Percentiles rank a stretch among this genome's conserved stretches.
phyloP scores from a whole-genome alignment of 2,888 invertebrate genomes.

The Antitype chi region DNA sequence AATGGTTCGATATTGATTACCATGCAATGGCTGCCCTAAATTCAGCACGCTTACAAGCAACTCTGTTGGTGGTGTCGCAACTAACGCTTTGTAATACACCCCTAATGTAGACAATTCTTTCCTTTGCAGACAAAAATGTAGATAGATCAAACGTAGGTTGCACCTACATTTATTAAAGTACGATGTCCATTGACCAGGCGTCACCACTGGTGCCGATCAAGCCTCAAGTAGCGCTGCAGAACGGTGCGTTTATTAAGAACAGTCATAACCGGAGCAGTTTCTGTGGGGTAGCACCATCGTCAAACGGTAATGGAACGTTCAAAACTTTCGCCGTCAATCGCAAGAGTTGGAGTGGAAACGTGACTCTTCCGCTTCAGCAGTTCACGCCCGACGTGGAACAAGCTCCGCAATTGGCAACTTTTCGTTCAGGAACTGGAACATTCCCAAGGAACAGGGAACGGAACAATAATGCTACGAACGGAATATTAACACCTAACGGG shows the following conservation, averaged over 20 bases:
- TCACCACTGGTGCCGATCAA: conserved; percentile 89
- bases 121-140: conserved; percentile 89
- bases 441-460: conserved; percentile 88
- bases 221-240: conserved; percentile 85
- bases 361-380: conserved; percentile 88
- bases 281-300: conserved; percentile 87
- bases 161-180: conserved; percentile 81
- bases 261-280: conserved; percentile 90
- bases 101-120: conserved; percentile 80
- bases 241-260: conserved; percentile 89
- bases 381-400: conserved; percentile 82
- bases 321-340: conserved; percentile 89
- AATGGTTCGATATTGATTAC: conserved; percentile 69
- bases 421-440: conserved; percentile 88
- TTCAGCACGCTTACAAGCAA: conserved; percentile 71
- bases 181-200: conserved; percentile 90
- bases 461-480: conserved; percentile 87
- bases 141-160: conserved; percentile 82
- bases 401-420: conserved; percentile 87
- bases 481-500: conserved; percentile 90
- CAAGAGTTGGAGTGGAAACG: conserved; percentile 90
- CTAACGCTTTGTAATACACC: conserved; percentile 59
- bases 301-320: conserved; percentile 87
- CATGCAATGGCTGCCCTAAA: conserved; percentile 70
- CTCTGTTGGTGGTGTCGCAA: conserved; percentile 79